These are phyloP conservation scores for Tringa solitaria DNA, from an alignment of 2,113 vertebrate species.

Conservation along the genomic window DNA sequence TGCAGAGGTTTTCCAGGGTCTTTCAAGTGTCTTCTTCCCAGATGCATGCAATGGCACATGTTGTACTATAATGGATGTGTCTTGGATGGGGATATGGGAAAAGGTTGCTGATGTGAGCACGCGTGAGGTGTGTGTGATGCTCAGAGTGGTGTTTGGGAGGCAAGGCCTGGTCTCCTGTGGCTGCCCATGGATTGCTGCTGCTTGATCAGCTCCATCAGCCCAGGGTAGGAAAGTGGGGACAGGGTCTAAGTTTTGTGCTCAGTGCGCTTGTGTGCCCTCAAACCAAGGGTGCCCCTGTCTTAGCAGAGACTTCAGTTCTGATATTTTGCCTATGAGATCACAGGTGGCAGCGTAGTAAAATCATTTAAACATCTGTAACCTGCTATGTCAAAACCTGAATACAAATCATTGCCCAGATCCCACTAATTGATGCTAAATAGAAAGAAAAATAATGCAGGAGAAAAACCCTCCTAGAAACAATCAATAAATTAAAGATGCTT, in stretches of 20 bases:
- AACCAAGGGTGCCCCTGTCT: background rate
- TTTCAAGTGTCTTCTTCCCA: background rate
- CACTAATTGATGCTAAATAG: constrained; percentile 42
- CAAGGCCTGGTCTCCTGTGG: background rate
- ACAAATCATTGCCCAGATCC: background rate
- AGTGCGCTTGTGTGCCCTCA: background rate
- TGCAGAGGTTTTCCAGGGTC: background rate
- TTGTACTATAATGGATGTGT: fast-evolving
- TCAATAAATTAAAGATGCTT: constrained; percentile 68
- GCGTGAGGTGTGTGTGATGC: background rate
- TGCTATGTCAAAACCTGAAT: background rate
- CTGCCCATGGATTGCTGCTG: background rate
- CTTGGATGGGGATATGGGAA: background rate
- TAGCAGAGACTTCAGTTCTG: background rate
- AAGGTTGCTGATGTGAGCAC: fast-evolving
- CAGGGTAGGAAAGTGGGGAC: background rate
- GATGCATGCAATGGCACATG: fast-evolving
- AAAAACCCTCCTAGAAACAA: constrained; percentile 33
- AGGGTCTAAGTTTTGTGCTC: background rate
- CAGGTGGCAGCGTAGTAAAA: background rate
- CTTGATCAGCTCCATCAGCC: background rate
- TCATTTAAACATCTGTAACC: background rate
- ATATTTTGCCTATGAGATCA: background rate
- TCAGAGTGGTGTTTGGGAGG: background rate
- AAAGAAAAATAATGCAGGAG: background rate